Base-by-base conservation (phyloP, 2,797 vertebrate genomes). In the Sciurus carolinensis region DNA sequence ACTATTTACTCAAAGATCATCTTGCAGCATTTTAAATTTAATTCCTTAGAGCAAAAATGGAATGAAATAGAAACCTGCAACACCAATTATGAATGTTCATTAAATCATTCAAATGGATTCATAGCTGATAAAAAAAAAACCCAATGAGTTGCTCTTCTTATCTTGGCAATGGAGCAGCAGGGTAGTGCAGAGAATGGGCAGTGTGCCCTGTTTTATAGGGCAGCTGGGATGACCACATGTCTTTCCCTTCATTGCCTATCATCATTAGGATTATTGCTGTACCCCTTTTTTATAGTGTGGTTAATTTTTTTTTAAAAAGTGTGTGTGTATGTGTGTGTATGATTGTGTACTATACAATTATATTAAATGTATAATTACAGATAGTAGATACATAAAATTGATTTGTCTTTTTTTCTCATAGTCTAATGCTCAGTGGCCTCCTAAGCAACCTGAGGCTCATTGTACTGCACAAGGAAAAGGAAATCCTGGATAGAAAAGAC, bases 21-120 rank as follows among this genome's bases (percentile, higher is more conserved):
- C 39, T 84, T 96, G 26, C 57, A 77, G 66, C 33, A 87, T 95
- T 96, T 94, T 91, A n/a, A 82, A 42, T 95, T 66, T 90, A 76
- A 85, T 90, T 95, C 42, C 26, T 93, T 90, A 90, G 36, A 73
- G 4, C 52, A 64, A 81, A 9, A 92, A 39, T 64, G 26, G 33
- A 80, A 50, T 88, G 22, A 84, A 75, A 95, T 28, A 91, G 57
- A 87, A 76, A 84, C 36, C 44, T 67, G 10, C 13, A 83, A 71
- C 36, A 91, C 5, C 72, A 92, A 67, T 86, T 95, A 71, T 92
- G 93, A 87, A 57, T 62, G 20, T 82, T 95, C 2, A 69, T 81
- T 50, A 91, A 7, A n/a, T 82, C 52, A 84, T 87, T 83, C 22
- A 87, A n/a, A 88, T 36, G 14, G 42, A 94, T 11, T 44, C 52